Evolutionary conservation across 2,113 vertebrate genomes (phyloP), one percentile per base, ranked within the genome.

Genomic region (Oreocharis arfaki): DNA sequence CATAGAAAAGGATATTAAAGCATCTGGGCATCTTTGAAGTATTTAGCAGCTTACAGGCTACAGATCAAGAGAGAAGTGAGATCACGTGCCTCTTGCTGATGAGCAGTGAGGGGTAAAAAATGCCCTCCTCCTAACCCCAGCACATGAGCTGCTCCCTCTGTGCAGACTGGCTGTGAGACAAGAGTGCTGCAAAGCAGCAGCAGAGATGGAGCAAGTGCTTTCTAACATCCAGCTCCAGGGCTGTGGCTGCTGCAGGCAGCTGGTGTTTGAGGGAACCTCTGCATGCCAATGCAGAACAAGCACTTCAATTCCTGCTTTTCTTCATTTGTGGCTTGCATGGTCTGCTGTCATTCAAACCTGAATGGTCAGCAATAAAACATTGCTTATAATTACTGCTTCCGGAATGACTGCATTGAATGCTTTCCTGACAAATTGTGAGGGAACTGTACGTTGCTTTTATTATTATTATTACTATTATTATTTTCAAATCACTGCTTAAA

Each of bases 401-500:
- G 95, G 67, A 97, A 93, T 59, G 28, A 87, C 90, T 96, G 64
- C 67, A 84, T 61, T 93, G 86, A 93, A 87, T 92, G 64, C 63
- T 93, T 95, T 82, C 86, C 65, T 95, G 94, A 96, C 73, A 96
- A 85, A 65, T 55, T 41, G 47, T 65, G 96, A 75, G 94, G 95
- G 46, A 73, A 30, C 60, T 52, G 73, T 90, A 78, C 61, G 35
- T 47, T 50, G 42, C 35, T 39, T n/a, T n/a, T n/a, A n/a, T n/a
- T 92, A 90, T 87, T 97, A 92, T 94, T 96, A 97, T 96, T 96
- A 97, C 96, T 97, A 90, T 87, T 96, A 97, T 96, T 97, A 97
- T 97, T 97, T 97, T 98, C 93, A 97, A 97, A 97, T 97, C 93
- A 96, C 70, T 78, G 95, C 96, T 95, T 95, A 98, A 97, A 97